A percentile compares a stretch with the other conserved stretches of the same genome.
phyloP scores from a whole-genome alignment of 2,797 vertebrate genomes.

The Eulemur rubriventer region DNA sequence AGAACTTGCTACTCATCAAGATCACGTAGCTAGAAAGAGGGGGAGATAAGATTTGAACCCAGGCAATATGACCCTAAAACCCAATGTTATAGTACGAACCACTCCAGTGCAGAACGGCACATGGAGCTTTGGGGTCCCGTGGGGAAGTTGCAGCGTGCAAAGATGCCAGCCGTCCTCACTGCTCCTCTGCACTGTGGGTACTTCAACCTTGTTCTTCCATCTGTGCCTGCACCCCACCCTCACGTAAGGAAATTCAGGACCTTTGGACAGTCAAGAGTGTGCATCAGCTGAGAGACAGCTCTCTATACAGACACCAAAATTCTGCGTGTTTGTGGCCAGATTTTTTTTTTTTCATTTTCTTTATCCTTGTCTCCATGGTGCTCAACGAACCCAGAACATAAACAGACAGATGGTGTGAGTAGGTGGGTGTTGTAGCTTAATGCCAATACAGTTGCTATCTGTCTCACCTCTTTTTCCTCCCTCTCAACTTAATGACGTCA shows the following conservation, averaged over 20 bases:
- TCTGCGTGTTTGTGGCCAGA: accelerated
- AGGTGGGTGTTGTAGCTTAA: background rate
- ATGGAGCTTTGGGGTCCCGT: too few species aligned
- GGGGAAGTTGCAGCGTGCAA: accelerated
- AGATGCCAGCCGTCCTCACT: accelerated
- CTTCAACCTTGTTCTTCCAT: background rate
- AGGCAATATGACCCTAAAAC: background rate
- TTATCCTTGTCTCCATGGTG: background rate
- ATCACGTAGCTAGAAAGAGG: background rate
- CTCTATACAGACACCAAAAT: too few species aligned
- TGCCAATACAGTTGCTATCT: background rate
- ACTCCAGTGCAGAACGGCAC: background rate
- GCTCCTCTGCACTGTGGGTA: accelerated
- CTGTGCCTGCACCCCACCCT: background rate
- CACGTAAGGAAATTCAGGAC: background rate
- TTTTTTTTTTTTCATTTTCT: background rate
- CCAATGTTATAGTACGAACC: too few species aligned
- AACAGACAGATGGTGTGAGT: background rate
- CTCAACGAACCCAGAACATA: background rate
- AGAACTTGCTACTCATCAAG: background rate
- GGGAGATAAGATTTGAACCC: background rate
- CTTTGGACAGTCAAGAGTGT: accelerated
- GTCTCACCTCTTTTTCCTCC: background rate
- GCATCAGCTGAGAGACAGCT: background rate
- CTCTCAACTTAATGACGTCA: background rate